A percentile compares a stretch with the other conserved stretches of the same genome.
phyloP scores from a whole-genome alignment of 1,140 invertebrate species.

The Trachelipus rathkii region DNA sequence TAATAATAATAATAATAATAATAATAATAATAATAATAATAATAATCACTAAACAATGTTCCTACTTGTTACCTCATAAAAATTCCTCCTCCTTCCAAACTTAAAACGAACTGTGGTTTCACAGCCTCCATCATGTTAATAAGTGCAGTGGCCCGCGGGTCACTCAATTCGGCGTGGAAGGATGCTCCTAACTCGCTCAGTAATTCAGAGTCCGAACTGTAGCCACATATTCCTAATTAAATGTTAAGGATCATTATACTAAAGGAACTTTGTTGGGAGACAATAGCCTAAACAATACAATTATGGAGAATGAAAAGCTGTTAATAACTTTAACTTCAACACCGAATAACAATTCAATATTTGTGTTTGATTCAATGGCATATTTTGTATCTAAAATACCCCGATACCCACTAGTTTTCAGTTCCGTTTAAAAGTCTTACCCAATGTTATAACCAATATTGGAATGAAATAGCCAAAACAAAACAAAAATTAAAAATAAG shows the following conservation, averaged over 20 bases:
- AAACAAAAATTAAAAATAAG: no score
- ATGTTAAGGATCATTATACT: background rate
- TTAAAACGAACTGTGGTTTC: slow-evolving; percentile 47
- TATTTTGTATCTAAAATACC: no score
- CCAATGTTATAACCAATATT: no score
- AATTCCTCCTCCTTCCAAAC: slow-evolving; percentile 51
- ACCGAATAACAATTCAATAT: no score
- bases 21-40: background rate
- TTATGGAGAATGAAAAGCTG: background rate
- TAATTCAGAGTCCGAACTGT: slow-evolving; percentile 46
- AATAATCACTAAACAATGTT: slow-evolving; percentile 13
- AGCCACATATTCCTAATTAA: slow-evolving; percentile 48
- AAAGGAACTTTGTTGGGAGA: no score
- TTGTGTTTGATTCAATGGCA: no score
- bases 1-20: background rate
- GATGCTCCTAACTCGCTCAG: slow-evolving; percentile 38
- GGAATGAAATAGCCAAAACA: no score
- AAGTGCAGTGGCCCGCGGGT: slow-evolving; percentile 25
- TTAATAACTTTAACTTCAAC: no score
- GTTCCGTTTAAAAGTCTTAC: no score
- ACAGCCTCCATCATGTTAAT: slow-evolving; percentile 35
- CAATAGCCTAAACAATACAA: no score
- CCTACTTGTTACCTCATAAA: slow-evolving; percentile 48
- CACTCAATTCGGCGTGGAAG: slow-evolving; percentile 30
- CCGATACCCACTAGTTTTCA: no score